Evolutionary conservation across 2,797 vertebrate genomes (phyloP).

Genomic region (Aotus griseimembra): DNA sequence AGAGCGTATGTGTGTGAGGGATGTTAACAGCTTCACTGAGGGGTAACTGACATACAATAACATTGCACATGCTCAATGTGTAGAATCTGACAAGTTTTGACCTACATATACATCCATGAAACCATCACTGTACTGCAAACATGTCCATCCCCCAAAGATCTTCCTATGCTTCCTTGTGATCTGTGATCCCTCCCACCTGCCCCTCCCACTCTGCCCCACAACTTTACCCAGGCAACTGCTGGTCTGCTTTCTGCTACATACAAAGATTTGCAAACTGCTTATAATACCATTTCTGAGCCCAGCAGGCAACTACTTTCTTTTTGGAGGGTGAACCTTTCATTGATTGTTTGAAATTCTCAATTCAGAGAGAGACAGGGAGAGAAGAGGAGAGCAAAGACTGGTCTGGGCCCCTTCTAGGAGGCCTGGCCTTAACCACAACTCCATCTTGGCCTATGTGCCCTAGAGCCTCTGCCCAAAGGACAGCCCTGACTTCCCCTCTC

Average conservation of each 20-base stretch:
- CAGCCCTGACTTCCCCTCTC: not conserved
- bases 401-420: not conserved
- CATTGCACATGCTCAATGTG: not conserved
- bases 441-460: not conserved
- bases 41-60: not conserved
- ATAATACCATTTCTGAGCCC: not conserved
- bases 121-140: not conserved
- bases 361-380: not conserved
- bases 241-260: not conserved
- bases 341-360: not conserved
- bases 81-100: not conserved
- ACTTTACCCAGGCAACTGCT: not conserved
- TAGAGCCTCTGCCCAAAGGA: not conserved
- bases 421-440: not conserved
- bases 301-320: not conserved
- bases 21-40: not conserved
- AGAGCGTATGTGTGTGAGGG: too few species aligned
- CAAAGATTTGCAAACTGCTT: not conserved
- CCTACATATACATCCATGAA: too few species aligned
- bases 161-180: not conserved
- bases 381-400: not conserved
- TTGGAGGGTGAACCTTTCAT: not conserved
- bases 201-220: not conserved
- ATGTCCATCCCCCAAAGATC: rapidly evolving
- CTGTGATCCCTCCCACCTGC: too few species aligned